Evolutionary conservation across 2,888 invertebrate genomes (phyloP).

Genomic region (Mythimna loreyi): DNA sequence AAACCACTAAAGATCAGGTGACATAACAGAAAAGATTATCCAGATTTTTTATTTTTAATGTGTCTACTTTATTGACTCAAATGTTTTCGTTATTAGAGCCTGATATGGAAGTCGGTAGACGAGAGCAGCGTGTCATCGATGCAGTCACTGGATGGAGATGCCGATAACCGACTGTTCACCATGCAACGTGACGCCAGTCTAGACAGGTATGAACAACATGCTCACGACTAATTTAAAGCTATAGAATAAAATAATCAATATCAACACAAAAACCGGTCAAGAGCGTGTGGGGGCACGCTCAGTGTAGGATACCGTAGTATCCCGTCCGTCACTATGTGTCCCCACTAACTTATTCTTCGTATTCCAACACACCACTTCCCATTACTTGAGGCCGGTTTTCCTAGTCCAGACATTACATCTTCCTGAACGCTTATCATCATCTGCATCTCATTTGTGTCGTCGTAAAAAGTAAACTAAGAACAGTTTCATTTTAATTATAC

Average conservation of each 20-base stretch:
- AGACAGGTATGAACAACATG: slow-evolving; percentile 91
- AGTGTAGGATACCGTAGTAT: too few species aligned
- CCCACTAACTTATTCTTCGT: too few species aligned
- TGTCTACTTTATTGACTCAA: too few species aligned
- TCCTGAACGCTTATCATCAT: too few species aligned
- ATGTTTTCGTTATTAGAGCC: slow-evolving; percentile 82
- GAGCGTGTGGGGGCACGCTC: too few species aligned
- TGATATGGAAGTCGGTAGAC: slow-evolving; percentile 96
- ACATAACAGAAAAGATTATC: background rate
- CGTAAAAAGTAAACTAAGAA: background rate
- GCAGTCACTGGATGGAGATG: slow-evolving; percentile 94
- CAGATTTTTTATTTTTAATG: background rate
- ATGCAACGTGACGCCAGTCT: slow-evolving; percentile 94
- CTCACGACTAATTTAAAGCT: background rate
- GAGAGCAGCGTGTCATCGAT: slow-evolving; percentile 96
- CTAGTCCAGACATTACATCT: too few species aligned
- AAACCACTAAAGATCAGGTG: slow-evolving; percentile 89
- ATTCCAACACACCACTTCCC: too few species aligned
- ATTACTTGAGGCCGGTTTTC: too few species aligned
- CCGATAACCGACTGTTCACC: slow-evolving; percentile 91
- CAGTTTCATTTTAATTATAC: background rate
- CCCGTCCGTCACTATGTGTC: too few species aligned
- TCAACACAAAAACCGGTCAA: too few species aligned
- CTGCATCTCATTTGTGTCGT: background rate
- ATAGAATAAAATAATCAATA: too few species aligned